Evolutionary conservation across 2,797 vertebrate genomes (phyloP), one percentile per base, ranked within the genome.

Genomic region (Sitta carolinensis): DNA sequence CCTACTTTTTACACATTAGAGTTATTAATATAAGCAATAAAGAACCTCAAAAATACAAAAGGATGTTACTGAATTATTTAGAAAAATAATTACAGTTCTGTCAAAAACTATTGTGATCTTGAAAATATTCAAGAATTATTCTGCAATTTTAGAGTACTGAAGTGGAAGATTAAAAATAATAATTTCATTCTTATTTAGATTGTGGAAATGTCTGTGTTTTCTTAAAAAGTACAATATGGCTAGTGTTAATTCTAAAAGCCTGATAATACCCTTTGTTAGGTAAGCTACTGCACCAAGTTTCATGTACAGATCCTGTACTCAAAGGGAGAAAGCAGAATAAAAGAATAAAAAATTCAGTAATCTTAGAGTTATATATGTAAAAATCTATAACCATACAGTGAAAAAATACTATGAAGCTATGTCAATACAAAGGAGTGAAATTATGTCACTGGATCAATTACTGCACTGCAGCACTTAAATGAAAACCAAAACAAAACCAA

Each of bases 51-150:
- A 92, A 90, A 84, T 91, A 95, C 62, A 84, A 79, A 93, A 88
- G n/a, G 42, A n/a, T 8, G 18, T 88, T 93, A 87, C 34, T 52
- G 77, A 87, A 63, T 93, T 1, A 81, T 87, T 94, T 85, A 51
- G 73, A 95, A 96, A 94, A 91, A 94, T 86, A 78, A 86, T 88
- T 90, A 93, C 88, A 94, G 57, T 90, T 94, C 59, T 84, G 55
- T 94, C 77, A 84, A 93, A 94, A 96, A 91, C 88, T 96, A 96
- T 48, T 63, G 52, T 87, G 83, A 87, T 90, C 59, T 95, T 90
- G 80, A 96, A 91, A 95, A 95, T 93, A 95, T 30, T 76, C 47
- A 94, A 59, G 80, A 91, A 76, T 81, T 86, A 74, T 75, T 95
- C 87, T 88, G 94, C 34, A 87, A 77, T 88, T 94, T 90, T 85